phyloP scores from a whole-genome alignment of 53 echinoderm and acorn worm species.

The Crossaster papposus region DNA sequence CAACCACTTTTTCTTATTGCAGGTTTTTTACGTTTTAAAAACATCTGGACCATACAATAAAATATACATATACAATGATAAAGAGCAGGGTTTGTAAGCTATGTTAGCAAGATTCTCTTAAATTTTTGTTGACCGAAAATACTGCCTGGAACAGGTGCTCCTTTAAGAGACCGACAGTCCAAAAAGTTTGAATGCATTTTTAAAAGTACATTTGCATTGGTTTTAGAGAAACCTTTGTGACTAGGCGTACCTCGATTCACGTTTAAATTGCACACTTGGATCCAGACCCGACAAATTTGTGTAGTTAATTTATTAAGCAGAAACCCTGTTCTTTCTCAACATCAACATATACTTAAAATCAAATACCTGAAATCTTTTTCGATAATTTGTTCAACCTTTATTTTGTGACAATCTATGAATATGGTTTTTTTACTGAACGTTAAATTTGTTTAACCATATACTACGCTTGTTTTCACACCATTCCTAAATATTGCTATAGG shows the following conservation, averaged over 20 bases:
- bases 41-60: slow-evolving; percentile 23
- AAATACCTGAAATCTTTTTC: neutral
- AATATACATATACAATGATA: neutral
- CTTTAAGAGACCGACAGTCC: too few species aligned
- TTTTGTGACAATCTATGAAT: slow-evolving; percentile 64
- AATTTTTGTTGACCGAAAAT: neutral
- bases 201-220: too few species aligned
- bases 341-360: slow-evolving; percentile 15
- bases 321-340: slow-evolving; percentile 16
- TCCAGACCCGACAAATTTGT: too few species aligned
- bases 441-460: neutral
- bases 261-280: too few species aligned
- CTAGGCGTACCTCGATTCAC: too few species aligned
- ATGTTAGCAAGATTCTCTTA: neutral
- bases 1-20: neutral
- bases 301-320: neutral
- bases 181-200: too few species aligned
- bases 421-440: neutral
- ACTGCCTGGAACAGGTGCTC: neutral
- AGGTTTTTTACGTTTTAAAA: neutral
- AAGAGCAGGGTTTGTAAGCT: slow-evolving; percentile 28
- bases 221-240: too few species aligned
- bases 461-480: slow-evolving; percentile 56
- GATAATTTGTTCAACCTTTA: neutral
- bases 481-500: neutral